These are phyloP conservation scores for Alcis repandata DNA, from an alignment of 2,888 invertebrate species.

Conservation along the genomic window DNA sequence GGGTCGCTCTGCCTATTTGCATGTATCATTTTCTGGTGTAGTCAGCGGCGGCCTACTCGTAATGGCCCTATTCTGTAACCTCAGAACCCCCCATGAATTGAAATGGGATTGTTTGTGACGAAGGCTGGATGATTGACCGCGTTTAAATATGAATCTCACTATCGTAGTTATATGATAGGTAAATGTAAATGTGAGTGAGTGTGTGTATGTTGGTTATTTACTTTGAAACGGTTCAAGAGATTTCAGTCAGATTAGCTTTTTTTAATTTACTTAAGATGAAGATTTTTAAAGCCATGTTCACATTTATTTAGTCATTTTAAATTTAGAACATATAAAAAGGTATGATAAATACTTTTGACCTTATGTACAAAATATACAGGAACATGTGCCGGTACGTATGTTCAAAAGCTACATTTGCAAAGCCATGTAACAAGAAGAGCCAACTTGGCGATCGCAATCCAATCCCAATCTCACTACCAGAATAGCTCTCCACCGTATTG, in stretches of 20 bases:
- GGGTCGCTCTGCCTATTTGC: slow-evolving; percentile 57
- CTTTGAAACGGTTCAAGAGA: too few relatives aligned
- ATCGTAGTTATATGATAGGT: too few relatives aligned
- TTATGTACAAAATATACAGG: too few relatives aligned
- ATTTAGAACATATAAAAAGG: neutral
- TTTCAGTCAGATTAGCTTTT: too few relatives aligned
- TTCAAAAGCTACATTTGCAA: slow-evolving; percentile 4
- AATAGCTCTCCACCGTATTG: slow-evolving; percentile 23
- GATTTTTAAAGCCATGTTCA: too few relatives aligned
- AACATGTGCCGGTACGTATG: too few relatives aligned
- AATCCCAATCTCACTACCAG: slow-evolving; percentile 20
- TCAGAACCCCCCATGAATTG: slow-evolving; percentile 3
- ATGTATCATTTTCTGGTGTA: slow-evolving; percentile 50
- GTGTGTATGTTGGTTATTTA: too few relatives aligned
- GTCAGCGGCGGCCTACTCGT: slow-evolving; percentile 40
- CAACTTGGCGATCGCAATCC: slow-evolving; percentile 10
- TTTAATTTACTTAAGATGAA: too few relatives aligned
- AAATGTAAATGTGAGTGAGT: too few relatives aligned
- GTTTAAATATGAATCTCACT: neutral
- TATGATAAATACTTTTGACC: neutral
- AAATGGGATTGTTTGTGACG: slow-evolving; percentile 14
- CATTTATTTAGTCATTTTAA: neutral
- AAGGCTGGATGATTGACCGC: neutral
- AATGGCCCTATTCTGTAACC: slow-evolving; percentile 32
- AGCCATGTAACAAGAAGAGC: neutral